These are phyloP conservation scores for Alviniconcha strummeri DNA, from an alignment of 2,888 invertebrate genomes.

Conservation along the genomic window DNA sequence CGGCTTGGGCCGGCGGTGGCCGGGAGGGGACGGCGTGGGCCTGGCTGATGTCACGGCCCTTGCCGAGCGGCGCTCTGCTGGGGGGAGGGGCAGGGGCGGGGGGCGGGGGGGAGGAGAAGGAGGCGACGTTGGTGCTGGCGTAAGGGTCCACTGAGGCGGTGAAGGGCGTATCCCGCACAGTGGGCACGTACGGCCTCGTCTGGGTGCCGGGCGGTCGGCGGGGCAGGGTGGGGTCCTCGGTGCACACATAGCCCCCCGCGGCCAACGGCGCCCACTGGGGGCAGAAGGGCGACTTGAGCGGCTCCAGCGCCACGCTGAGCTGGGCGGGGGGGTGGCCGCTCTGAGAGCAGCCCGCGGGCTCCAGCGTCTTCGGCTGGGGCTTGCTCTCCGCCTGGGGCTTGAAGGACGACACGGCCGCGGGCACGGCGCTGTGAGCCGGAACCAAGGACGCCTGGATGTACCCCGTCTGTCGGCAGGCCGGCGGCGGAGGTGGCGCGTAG, in stretches of 20 bases:
- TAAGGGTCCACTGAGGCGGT: slow-evolving; percentile 10
- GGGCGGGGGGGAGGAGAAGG: background rate
- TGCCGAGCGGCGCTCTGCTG: background rate
- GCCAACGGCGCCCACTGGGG: background rate
- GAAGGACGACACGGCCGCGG: slow-evolving; percentile 13
- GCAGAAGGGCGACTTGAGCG: background rate
- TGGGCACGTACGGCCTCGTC: background rate
- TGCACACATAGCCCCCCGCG: background rate
- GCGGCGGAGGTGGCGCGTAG: background rate
- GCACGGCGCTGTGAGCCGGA: background rate
- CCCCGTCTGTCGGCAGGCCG: background rate
- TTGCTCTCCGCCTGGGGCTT: background rate
- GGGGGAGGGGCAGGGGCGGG: slow-evolving; percentile 8
- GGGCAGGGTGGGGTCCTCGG: background rate
- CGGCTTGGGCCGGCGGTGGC: background rate
- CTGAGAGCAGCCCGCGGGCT: background rate
- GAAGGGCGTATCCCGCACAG: slow-evolving; percentile 7
- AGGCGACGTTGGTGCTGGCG: background rate
- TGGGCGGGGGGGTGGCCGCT: background rate
- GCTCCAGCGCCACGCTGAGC: background rate
- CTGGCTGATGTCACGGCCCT: background rate
- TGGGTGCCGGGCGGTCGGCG: slow-evolving; percentile 7
- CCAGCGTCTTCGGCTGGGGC: background rate
- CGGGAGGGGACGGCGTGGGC: background rate
- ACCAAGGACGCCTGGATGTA: slow-evolving; percentile 1